Percentiles rank a stretch among this genome's conserved stretches.
Conservation (phyloP, 2,797 vertebrate species). For the Melopsittacus undulatus region DNA sequence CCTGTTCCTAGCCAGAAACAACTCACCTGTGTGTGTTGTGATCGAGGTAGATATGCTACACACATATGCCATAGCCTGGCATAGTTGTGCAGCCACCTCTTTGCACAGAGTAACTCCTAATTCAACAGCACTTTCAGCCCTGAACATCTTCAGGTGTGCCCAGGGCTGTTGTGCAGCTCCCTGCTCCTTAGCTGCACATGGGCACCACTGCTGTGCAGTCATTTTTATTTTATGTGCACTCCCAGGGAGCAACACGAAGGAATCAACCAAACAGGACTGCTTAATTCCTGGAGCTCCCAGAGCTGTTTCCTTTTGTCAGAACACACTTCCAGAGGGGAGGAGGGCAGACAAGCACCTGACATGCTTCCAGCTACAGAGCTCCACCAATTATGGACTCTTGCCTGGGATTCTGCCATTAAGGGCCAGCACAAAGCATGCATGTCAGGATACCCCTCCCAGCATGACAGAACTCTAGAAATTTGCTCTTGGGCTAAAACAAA, state of each 20-base stretch:
- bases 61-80: too few relatives aligned
- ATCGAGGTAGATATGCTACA: background rate
- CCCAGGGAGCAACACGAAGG: fast-evolving
- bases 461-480: conserved; percentile 38
- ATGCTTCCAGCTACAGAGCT: conserved; percentile 40
- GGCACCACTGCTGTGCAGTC: background rate
- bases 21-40: background rate
- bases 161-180: background rate
- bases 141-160: background rate
- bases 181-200: fast-evolving
- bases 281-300: background rate
- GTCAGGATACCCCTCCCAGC: background rate
- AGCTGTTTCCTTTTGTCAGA: background rate
- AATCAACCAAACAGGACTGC: background rate
- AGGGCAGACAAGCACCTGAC: conserved; percentile 25
- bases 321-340: background rate
- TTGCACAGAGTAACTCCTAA: background rate
- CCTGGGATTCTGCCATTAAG: conserved; percentile 33
- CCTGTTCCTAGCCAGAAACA: background rate
- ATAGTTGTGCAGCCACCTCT: background rate
- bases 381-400: background rate
- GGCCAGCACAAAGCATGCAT: conserved; percentile 10
- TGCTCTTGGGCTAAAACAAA: conserved; percentile 47
- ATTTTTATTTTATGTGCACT: fast-evolving
- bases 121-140: background rate